These are phyloP conservation scores for Potorous gilbertii DNA, from an alignment of 2,797 vertebrate species.

Conservation along the genomic window DNA sequence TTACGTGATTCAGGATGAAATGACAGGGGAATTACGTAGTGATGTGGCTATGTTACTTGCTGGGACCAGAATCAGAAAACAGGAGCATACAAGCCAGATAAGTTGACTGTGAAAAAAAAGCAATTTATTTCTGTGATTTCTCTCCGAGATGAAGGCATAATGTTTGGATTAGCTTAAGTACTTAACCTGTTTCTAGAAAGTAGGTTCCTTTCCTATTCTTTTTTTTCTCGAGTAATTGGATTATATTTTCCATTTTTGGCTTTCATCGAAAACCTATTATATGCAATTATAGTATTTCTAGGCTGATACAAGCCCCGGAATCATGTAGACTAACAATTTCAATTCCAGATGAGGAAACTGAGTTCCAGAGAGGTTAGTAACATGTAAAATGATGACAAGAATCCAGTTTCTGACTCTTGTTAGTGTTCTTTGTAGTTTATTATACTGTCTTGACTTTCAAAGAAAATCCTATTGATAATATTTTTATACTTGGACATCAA, in stretches of 20 bases:
- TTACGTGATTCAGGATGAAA: conserved; percentile 17
- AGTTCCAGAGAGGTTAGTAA: background rate
- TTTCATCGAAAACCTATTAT: conserved; percentile 29
- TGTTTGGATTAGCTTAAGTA: background rate
- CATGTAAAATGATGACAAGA: background rate
- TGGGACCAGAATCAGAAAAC: conserved; percentile 47
- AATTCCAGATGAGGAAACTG: background rate
- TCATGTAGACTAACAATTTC: background rate
- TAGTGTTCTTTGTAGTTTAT: background rate
- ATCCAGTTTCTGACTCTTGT: background rate
- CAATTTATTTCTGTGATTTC: background rate
- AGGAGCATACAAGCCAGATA: background rate
- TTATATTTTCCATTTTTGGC: conserved; percentile 47
- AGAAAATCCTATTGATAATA: background rate
- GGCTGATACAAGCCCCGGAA: background rate
- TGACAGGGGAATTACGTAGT: conserved; percentile 23
- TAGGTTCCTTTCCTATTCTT: background rate
- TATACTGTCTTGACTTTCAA: background rate
- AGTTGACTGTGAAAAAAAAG: background rate
- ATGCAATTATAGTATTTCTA: background rate
- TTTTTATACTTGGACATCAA: background rate
- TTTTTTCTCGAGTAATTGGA: background rate
- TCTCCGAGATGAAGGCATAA: background rate
- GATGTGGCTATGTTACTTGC: conserved; percentile 38
- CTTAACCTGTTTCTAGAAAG: background rate